Evolutionary conservation across 2,888 invertebrate species (phyloP).

Genomic region (Venustoraphidia nigricollis): DNA sequence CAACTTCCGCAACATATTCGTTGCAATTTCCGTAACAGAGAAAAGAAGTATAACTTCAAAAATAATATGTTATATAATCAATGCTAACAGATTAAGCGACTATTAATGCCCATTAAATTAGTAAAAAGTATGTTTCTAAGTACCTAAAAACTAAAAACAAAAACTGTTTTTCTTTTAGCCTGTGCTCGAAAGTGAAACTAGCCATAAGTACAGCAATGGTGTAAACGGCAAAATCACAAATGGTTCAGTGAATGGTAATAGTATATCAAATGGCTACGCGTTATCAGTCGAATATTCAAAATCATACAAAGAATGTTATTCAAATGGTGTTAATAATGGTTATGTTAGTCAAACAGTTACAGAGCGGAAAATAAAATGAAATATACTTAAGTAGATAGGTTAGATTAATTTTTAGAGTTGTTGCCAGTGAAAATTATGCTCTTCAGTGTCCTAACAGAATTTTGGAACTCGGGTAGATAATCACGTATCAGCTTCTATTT

Average conservation of each 20-base stretch:
- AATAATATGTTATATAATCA: background rate
- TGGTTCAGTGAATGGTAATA: conserved; percentile 25
- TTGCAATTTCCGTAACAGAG: too few species aligned
- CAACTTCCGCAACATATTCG: too few species aligned
- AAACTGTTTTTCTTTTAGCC: conserved; percentile 30
- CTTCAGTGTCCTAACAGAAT: too few species aligned
- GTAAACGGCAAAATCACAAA: conserved; percentile 24
- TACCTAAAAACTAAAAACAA: background rate
- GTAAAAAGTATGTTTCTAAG: background rate
- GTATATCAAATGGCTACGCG: conserved; percentile 27
- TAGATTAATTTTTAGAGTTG: too few species aligned
- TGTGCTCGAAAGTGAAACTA: conserved; percentile 35
- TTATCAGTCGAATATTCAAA: conserved; percentile 37
- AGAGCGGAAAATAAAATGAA: background rate
- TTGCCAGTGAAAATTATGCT: too few species aligned
- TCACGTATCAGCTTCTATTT: too few species aligned
- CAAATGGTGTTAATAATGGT: conserved; percentile 44
- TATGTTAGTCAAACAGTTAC: conserved; percentile 29
- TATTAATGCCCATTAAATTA: background rate
- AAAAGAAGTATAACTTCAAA: too few species aligned
- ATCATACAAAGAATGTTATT: conserved; percentile 43
- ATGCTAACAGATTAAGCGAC: background rate
- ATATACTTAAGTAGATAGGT: too few species aligned
- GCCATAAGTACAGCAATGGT: conserved; percentile 8
- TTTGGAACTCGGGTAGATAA: too few species aligned